Evolutionary conservation across 2,888 invertebrate genomes (phyloP).

Genomic region (Cylloceria caligata): DNA sequence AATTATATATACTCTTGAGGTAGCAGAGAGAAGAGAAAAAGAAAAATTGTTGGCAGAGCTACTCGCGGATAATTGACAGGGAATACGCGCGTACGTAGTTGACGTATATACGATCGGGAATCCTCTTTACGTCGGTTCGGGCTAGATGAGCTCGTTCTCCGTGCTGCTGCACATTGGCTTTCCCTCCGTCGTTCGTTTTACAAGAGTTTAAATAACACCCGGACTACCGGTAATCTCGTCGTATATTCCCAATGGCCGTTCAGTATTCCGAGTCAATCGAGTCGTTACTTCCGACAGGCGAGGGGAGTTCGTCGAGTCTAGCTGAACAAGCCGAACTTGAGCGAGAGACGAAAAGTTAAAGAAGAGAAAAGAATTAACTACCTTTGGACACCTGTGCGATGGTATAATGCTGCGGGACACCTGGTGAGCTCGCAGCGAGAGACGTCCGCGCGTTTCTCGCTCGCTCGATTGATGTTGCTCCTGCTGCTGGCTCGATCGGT

Average conservation of each 20-base stretch:
- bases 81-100: neutral
- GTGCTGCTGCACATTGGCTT: too few relatives aligned
- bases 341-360: slow-evolving; percentile 48
- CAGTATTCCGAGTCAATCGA: slow-evolving; percentile 65
- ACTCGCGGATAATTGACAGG: slow-evolving; percentile 32
- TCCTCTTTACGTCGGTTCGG: too few relatives aligned
- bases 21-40: slow-evolving; percentile 8
- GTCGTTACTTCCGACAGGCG: slow-evolving; percentile 51
- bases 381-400: slow-evolving; percentile 28
- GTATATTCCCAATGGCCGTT: slow-evolving; percentile 28
- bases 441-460: slow-evolving; percentile 50
- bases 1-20: slow-evolving; percentile 16
- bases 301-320: slow-evolving; percentile 42
- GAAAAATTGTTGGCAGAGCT: slow-evolving; percentile 5
- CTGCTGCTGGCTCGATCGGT: slow-evolving; percentile 46
- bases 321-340: slow-evolving; percentile 40
- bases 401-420: slow-evolving; percentile 59
- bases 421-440: slow-evolving; percentile 51
- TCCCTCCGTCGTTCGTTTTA: neutral
- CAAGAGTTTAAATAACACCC: neutral
- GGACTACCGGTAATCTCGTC: neutral
- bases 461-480: slow-evolving; percentile 46
- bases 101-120: too few relatives aligned
- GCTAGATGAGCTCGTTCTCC: too few relatives aligned
- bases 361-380: slow-evolving; percentile 17